Base-by-base conservation (phyloP, 2,797 vertebrate species). In the Thunnus albacares region DNA sequence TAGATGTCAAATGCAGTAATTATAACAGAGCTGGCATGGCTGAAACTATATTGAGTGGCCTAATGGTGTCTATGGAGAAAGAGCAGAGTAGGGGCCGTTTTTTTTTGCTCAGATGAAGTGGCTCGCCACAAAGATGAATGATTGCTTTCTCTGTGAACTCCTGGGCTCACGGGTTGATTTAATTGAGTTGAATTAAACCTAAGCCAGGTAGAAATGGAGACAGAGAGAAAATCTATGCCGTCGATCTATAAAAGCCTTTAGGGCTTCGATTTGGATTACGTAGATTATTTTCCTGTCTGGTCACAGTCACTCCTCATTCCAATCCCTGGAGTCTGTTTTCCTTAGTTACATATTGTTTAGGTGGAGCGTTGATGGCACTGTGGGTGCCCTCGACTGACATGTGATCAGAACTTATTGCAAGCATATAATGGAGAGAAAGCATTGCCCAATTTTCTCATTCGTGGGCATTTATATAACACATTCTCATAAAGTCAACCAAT, bases 201-300 rank as follows among this genome's bases (percentile, higher is more conserved):
- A 94, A 95, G 93, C 92, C 90, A 93, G 93, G 92, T 94, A 94
- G 87, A 90, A 94, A 94, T 93, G 89, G 94, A 92, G 93, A 94
- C 90, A 80, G 90, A 90, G 92, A 87, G 92, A 94, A 95, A 94
- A 95, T 96, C 94, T 91, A 94, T 95, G 89, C 70, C 35, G 85
- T 90, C 89, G 88, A 96, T 96, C 95, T 93, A 95, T 96, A 95
- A 96, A 95, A 94, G 92, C 94, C 94, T 96, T 95, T 94, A 95
- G 93, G 93, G 78, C 85, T 95, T 95, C 95, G 90, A 95, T 94
- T 92, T 90, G 93, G 93, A 96, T 95, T 95, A 92, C 90, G 87
- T 90, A 85, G 94, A 94, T 95, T 94, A 94, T 95, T 95, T 95
- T 95, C 89, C 90, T 85, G 85, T 90, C 93, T 90, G 88, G 88